Evolutionary conservation across 2,888 invertebrate genomes (phyloP).

Genomic region (Stenodema calcarata): DNA sequence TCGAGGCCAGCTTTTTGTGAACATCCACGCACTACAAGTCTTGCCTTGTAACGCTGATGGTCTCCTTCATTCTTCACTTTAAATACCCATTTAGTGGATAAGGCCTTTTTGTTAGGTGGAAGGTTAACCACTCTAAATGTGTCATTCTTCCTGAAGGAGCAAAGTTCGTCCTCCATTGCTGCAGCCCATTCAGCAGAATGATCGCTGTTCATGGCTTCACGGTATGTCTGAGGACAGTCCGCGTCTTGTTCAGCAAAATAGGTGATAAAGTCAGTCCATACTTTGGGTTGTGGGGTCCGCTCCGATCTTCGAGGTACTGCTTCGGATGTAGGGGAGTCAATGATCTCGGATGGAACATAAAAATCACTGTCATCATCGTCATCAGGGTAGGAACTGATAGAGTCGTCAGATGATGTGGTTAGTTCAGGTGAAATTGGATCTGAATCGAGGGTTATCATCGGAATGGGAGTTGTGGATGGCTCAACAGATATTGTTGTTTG

Average conservation of each 20-base stretch:
- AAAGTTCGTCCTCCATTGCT: conserved; percentile 53
- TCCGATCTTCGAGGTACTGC: not conserved
- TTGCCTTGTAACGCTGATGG: conserved; percentile 55
- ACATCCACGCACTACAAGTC: conserved; percentile 57
- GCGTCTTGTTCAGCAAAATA: not conserved
- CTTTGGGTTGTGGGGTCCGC: not conserved
- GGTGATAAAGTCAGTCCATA: not conserved
- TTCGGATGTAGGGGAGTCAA: not conserved
- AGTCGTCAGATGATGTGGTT: not conserved
- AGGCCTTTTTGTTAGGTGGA: conserved; percentile 24
- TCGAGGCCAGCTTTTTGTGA: conserved; percentile 57
- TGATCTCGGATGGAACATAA: not conserved
- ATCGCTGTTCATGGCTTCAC: not conserved
- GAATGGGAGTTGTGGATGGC: not conserved
- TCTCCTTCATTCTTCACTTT: conserved; percentile 54
- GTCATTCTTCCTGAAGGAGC: conserved; percentile 53
- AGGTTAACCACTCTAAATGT: conserved; percentile 55
- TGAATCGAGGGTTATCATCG: not conserved
- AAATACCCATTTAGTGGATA: conserved; percentile 58
- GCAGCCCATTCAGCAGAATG: not conserved
- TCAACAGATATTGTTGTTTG: not conserved
- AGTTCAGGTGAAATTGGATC: not conserved
- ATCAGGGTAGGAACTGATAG: not conserved
- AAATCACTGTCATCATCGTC: not conserved
- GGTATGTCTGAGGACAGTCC: not conserved